Percentiles rank a stretch among this genome's conserved stretches.
Evolutionary conservation across 2,888 invertebrate species (phyloP).

Genomic region (Rhagium mordax): DNA sequence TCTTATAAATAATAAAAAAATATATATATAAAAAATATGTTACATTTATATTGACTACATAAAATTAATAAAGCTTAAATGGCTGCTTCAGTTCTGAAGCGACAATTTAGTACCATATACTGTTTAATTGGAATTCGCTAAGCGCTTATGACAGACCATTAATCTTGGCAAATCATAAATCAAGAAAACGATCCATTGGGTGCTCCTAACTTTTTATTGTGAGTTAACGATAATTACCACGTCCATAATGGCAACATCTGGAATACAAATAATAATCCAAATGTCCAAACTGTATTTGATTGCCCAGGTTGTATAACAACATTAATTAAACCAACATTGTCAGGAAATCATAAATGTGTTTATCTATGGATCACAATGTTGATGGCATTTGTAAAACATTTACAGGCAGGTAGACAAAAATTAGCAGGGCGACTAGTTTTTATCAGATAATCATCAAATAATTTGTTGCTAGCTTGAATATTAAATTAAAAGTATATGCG

Average conservation of each 20-base stretch:
- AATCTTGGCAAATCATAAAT: constrained; percentile 34
- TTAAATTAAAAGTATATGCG: no score
- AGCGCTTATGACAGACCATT: constrained; percentile 30
- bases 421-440: no score
- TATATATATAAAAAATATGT: neutral
- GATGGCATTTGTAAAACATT: no score
- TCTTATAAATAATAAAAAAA: no score
- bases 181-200: constrained; percentile 27
- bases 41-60: constrained; percentile 11
- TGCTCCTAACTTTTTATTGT: constrained; percentile 28
- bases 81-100: constrained; percentile 2
- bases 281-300: neutral
- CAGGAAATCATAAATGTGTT: no score
- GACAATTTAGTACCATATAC: constrained; percentile 23
- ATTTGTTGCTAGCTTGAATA: no score
- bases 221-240: constrained; percentile 15
- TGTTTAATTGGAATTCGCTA: constrained; percentile 32
- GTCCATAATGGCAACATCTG: constrained; percentile 9
- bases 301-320: neutral
- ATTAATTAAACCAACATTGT: no score
- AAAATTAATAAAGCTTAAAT: constrained; percentile 11
- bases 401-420: no score
- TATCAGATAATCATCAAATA: no score
- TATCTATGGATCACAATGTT: no score
- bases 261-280: neutral